Conservation (phyloP, 2,113 vertebrate species). For the Gnathonemus echidnorhynchus region DNA sequence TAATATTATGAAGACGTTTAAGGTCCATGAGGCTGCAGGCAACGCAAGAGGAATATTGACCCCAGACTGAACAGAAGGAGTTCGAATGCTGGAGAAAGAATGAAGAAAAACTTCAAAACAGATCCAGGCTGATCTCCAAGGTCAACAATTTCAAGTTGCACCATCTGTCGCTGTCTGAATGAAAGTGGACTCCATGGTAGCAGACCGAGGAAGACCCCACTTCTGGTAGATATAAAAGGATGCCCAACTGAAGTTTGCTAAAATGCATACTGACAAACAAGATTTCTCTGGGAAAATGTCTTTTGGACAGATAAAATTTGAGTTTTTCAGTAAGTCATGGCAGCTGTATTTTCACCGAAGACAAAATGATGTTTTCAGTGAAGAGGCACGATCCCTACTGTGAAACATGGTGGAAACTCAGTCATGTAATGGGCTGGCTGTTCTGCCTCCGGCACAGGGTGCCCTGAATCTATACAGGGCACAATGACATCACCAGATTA, state of each 20-base stretch:
- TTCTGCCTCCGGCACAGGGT: background rate
- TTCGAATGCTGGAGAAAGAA: background rate
- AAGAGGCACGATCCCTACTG: background rate
- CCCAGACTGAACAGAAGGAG: background rate
- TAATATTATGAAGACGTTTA: background rate
- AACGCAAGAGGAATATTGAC: background rate
- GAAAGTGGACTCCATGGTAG: background rate
- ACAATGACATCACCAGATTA: background rate
- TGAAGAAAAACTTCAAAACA: background rate
- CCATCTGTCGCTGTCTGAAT: background rate
- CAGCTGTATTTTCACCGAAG: background rate
- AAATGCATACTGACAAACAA: background rate
- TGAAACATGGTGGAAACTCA: background rate
- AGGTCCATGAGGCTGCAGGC: background rate
- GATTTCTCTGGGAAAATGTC: background rate
- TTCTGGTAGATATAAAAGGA: background rate
- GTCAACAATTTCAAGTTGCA: background rate
- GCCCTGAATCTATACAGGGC: background rate
- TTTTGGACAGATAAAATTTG: background rate
- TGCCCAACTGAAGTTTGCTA: background rate
- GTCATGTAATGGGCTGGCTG: background rate
- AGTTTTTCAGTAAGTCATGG: background rate
- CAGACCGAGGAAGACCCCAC: background rate
- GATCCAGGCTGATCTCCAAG: background rate
- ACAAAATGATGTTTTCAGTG: background rate